phyloP scores from a whole-genome alignment of 2,888 invertebrate genomes.

The Tholera decimalis region DNA sequence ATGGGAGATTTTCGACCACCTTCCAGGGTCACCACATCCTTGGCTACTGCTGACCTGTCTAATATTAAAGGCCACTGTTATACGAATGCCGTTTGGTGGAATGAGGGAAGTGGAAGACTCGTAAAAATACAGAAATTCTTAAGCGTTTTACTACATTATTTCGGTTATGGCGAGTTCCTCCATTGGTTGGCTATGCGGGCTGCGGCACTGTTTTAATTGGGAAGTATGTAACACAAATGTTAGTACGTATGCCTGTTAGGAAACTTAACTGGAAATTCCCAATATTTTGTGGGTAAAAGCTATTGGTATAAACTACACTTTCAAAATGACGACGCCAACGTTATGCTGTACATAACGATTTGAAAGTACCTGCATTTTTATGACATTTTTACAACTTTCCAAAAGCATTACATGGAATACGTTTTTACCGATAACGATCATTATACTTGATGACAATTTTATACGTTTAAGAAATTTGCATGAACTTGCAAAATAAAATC shows the following conservation, averaged over 20 bases:
- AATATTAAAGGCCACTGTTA: conserved; percentile 73
- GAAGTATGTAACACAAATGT: conserved; percentile 45
- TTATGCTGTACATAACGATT: conserved; percentile 15
- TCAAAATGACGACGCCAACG: conserved; percentile 6
- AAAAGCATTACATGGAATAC: conserved; percentile 42
- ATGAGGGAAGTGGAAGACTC: conserved; percentile 50
- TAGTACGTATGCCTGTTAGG: conserved; percentile 22
- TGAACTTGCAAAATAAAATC: neutral
- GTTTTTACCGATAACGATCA: conserved; percentile 3
- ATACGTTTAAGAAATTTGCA: neutral
- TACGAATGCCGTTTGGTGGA: conserved; percentile 49
- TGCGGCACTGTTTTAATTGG: conserved; percentile 53
- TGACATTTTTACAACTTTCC: conserved; percentile 38
- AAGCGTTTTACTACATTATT: conserved; percentile 49
- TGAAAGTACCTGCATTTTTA: conserved; percentile 36
- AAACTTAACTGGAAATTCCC: conserved; percentile 25
- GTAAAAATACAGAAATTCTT: conserved; percentile 53
- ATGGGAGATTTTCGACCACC: conserved; percentile 90
- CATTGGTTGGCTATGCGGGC: conserved; percentile 46
- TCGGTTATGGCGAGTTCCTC: conserved; percentile 39
- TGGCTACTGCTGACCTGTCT: conserved; percentile 83
- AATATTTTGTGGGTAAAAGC: neutral
- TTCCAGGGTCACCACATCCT: conserved; percentile 86
- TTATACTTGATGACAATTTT: conserved; percentile 4
- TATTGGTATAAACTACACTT: neutral